Conservation (phyloP, 2,113 vertebrate genomes). For the Dasyurus viverrinus region DNA sequence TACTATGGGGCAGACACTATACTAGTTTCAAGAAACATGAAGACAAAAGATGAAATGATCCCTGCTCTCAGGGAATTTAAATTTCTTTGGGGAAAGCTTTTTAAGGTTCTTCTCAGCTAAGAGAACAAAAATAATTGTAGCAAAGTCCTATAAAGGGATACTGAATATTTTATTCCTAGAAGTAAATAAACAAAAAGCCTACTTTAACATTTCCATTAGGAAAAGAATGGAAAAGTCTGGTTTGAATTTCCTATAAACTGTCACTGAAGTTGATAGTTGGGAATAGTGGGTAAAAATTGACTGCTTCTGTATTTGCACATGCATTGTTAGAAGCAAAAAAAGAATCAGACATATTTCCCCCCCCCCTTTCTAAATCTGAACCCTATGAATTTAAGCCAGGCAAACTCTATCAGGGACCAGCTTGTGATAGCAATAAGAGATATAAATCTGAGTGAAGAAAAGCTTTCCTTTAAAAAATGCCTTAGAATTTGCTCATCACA, state of each 20-base stretch:
- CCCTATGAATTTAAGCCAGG: conserved; percentile 21
- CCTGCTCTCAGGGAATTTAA: background rate
- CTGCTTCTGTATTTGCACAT: conserved; percentile 20
- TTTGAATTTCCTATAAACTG: conserved; percentile 38
- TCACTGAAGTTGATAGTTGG: background rate
- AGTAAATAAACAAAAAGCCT: conserved; percentile 25
- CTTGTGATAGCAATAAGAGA: conserved; percentile 54
- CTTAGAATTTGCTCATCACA: conserved; percentile 68
- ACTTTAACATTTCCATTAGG: conserved; percentile 47
- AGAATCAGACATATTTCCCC: conserved; percentile 7
- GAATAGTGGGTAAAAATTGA: background rate
- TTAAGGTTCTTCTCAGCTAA: background rate
- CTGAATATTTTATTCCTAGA: conserved; percentile 35
- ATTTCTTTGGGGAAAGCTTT: background rate
- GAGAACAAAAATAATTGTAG: conserved; percentile 33
- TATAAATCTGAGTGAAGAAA: conserved; percentile 50
- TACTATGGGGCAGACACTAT: background rate
- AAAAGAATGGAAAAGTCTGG: conserved; percentile 47
- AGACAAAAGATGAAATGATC: background rate
- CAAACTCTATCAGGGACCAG: conserved; percentile 47
- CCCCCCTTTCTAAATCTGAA: conserved; percentile 53
- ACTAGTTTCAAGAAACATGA: background rate
- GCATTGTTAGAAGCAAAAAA: background rate
- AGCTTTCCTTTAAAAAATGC: conserved; percentile 45
- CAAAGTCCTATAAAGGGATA: conserved; percentile 30